phyloP scores from a whole-genome alignment of 1,140 invertebrate species.

The Ceratina japonica region DNA sequence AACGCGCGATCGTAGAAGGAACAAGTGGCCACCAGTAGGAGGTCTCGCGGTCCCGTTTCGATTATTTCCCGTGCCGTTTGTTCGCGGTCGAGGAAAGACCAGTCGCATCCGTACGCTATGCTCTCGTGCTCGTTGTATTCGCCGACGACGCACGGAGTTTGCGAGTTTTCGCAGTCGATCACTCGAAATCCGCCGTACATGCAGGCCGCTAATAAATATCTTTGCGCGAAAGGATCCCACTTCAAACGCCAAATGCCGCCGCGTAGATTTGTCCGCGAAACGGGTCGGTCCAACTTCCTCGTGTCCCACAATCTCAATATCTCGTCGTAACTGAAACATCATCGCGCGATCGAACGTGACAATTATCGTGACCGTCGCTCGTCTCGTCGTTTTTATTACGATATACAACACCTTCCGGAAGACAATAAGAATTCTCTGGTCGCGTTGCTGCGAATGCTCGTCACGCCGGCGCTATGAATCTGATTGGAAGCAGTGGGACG shows the following conservation, averaged over 20 bases:
- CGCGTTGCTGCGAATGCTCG: constrained; percentile 87
- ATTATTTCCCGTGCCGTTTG: constrained; percentile 62
- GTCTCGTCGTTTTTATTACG: not conserved
- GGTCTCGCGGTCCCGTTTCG: constrained; percentile 58
- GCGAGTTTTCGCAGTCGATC: constrained; percentile 78
- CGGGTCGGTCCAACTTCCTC: constrained; percentile 83
- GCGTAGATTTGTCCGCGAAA: constrained; percentile 81
- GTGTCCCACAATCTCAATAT: constrained; percentile 89
- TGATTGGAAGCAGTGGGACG: constrained; percentile 80
- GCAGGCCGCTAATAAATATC: constrained; percentile 87
- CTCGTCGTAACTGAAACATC: constrained; percentile 90
- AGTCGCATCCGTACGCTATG: constrained; percentile 93
- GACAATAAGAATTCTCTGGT: constrained; percentile 83
- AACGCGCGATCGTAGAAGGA: constrained; percentile 90
- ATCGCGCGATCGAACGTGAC: not conserved
- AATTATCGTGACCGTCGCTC: too few species aligned
- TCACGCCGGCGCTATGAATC: constrained; percentile 89
- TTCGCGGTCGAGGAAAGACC: constrained; percentile 80
- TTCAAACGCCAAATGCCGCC: constrained; percentile 95
- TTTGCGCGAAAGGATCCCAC: constrained; percentile 84
- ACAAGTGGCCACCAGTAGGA: constrained; percentile 84
- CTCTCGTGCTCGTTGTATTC: constrained; percentile 87
- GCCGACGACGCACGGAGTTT: constrained; percentile 73
- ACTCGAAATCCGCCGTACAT: constrained; percentile 93
- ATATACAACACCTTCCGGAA: constrained; percentile 86